These are phyloP conservation scores for Hoplostethus mediterraneus DNA, from an alignment of 2,797 vertebrate genomes.

Conservation along the genomic window DNA sequence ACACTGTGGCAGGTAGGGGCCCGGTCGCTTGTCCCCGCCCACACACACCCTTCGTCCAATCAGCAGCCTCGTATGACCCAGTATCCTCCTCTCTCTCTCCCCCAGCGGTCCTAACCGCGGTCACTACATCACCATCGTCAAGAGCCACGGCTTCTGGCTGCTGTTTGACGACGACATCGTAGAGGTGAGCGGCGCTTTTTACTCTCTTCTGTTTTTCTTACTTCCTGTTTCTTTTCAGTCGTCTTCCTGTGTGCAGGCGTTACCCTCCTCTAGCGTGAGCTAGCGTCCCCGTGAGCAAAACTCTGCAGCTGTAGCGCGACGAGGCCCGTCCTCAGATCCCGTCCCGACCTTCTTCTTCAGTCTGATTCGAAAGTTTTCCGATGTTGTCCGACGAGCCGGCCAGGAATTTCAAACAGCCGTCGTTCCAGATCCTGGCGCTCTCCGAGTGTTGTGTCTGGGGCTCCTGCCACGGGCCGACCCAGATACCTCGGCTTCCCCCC, in stretches of 20 bases:
- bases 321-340: too few species aligned
- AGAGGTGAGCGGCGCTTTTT: slow-evolving; percentile 81
- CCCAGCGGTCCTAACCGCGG: slow-evolving; percentile 92
- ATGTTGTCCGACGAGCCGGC: neutral
- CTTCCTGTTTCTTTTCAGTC: neutral
- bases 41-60: too few species aligned
- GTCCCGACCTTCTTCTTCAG: neutral
- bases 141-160: slow-evolving; percentile 95
- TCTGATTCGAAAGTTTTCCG: neutral
- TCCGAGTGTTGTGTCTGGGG: slow-evolving; percentile 8
- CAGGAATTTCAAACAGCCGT: neutral
- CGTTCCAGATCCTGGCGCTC: neutral
- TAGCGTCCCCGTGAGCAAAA: too few species aligned
- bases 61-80: too few species aligned
- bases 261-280: too few species aligned
- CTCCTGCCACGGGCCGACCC: slow-evolving; percentile 9
- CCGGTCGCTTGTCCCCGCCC: too few species aligned
- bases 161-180: slow-evolving; percentile 95
- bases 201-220: neutral
- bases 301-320: too few species aligned
- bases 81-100: slow-evolving; percentile 12
- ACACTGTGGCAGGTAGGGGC: slow-evolving; percentile 90
- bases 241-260: too few species aligned
- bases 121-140: slow-evolving; percentile 96
- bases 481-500: slow-evolving; percentile 23